Base-by-base conservation (phyloP, 2,797 vertebrate species). In the Paedocypris micromegethes region DNA sequence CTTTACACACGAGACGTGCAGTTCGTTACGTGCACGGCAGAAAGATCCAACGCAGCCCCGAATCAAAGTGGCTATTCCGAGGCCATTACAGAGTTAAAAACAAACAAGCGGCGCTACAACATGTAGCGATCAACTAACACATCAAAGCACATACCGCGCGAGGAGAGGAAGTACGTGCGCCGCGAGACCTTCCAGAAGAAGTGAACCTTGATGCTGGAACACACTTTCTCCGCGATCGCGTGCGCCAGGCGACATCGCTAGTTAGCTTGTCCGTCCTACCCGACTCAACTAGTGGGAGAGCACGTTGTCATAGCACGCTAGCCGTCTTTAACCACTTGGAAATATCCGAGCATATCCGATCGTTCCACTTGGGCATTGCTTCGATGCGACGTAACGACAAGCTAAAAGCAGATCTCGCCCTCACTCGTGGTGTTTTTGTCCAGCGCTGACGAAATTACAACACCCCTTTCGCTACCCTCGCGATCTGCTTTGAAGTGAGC, bases 401-500 rank as follows among this genome's bases (percentile, higher is more conserved):
- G 55, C 59, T 63, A 39, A 45, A 69, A 64, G 45, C 53, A 9
- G 43, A 48, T 75, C 54, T 7, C 45, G 48, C 49, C 70, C 70
- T 23, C 23, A 65, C 68, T 75, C 60, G 46, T 57, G 66, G 50
- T 63, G 62, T 64, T 67, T 72, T 70, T 67, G 62, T 61, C 64
- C 78, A 69, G 57, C 65, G 52, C 62, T 58, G 65, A 73, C 73
- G 71, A 75, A 68, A 76, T 76, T 79, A 78, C 79, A 77, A 75
- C 79, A 76, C 61, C 79, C 76, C 72, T 74, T 54, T 66, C 72
- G 70, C 76, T 79, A 62, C 81, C 72, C 77, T 78, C 77, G 73
- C 80, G 53, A 58, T 61, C 40, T 57, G 80, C 84, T 87, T 83
- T 86, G 82, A 89, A 86, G 82, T 84, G 83, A 86, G 80, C 83